Conservation (phyloP, 1,140 invertebrate genomes). For the Hesperophylax magnus region DNA sequence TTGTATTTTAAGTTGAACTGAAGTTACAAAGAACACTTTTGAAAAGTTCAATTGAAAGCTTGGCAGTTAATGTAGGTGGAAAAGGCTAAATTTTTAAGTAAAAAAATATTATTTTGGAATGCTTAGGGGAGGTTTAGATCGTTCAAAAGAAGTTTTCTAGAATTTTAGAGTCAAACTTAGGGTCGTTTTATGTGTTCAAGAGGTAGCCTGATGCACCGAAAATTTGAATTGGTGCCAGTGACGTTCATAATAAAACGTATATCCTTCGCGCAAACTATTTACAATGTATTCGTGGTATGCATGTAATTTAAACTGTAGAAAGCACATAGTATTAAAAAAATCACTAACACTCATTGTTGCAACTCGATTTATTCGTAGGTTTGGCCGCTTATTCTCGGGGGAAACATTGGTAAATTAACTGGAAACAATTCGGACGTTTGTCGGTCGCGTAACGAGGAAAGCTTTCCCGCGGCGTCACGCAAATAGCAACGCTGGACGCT, state of each 20-base stretch:
- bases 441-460: constrained; percentile 28
- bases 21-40: too few relatives aligned
- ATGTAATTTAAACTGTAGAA: neutral
- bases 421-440: constrained; percentile 23
- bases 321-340: neutral
- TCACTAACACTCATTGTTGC: constrained; percentile 28
- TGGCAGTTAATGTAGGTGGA: too few relatives aligned
- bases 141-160: too few relatives aligned
- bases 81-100: too few relatives aligned
- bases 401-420: neutral
- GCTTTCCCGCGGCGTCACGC: constrained; percentile 4
- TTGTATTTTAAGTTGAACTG: too few relatives aligned
- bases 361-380: neutral
- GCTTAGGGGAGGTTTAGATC: too few relatives aligned
- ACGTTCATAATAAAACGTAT: neutral
- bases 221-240: neutral
- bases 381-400: neutral
- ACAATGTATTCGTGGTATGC: neutral
- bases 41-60: too few relatives aligned
- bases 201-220: too few relatives aligned
- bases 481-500: constrained; percentile 18
- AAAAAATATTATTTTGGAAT: too few relatives aligned
- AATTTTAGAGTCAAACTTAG: too few relatives aligned
- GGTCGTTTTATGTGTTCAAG: too few relatives aligned
- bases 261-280: neutral